Conservation (phyloP, 2,888 invertebrate species). For the Monoplex corrugatus region DNA sequence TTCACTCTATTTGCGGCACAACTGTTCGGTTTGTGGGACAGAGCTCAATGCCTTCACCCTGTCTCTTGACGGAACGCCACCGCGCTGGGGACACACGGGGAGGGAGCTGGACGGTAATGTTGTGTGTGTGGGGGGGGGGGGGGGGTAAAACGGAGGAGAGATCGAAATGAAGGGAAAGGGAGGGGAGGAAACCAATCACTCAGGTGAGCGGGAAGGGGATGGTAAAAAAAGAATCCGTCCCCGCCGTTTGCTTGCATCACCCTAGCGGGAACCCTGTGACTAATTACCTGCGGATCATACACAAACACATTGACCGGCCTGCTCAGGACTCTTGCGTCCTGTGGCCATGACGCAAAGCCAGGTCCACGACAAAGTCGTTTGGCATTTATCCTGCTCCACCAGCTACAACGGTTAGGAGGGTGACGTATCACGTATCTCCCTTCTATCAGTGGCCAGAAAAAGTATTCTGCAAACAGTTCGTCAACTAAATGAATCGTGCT, state of each 20-base stretch:
- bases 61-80: background rate
- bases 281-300: slow-evolving; percentile 22
- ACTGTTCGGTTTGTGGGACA: background rate
- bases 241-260: background rate
- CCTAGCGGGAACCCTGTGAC: background rate
- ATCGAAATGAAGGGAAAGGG: background rate
- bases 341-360: too few relatives aligned
- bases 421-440: too few relatives aligned
- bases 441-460: too few relatives aligned
- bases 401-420: too few relatives aligned
- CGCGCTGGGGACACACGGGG: slow-evolving; percentile 1
- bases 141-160: background rate
- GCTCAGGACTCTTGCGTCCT: background rate
- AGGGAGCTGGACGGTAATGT: background rate
- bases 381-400: background rate
- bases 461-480: too few relatives aligned
- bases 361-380: background rate
- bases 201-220: too few relatives aligned
- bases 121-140: background rate
- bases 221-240: background rate
- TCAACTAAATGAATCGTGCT: too few relatives aligned
- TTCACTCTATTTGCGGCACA: background rate
- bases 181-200: background rate
- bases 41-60: background rate
- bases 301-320: slow-evolving; percentile 6